phyloP scores from a whole-genome alignment of 2,888 invertebrate species.

The Drosophila infuscata region DNA sequence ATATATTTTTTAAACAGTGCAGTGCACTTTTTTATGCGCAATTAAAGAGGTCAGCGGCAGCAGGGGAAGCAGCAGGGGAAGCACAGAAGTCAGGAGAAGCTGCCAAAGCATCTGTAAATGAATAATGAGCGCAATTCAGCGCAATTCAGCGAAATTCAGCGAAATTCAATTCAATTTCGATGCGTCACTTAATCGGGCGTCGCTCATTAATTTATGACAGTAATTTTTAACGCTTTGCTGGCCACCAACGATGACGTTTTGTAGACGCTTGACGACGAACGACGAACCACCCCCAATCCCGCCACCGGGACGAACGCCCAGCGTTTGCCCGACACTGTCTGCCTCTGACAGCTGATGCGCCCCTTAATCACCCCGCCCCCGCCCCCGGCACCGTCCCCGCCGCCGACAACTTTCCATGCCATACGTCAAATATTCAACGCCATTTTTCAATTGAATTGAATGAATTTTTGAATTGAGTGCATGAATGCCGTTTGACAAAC shows the following conservation, averaged over 20 bases:
- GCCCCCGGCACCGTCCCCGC: too few relatives aligned
- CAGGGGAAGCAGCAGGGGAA: neutral
- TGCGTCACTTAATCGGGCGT: constrained; percentile 63
- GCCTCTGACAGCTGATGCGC: constrained; percentile 66
- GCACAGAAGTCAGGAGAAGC: constrained; percentile 4
- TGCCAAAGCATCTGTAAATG: constrained; percentile 70
- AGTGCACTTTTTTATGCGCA: constrained; percentile 53
- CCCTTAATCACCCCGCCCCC: constrained; percentile 12
- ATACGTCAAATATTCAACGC: constrained; percentile 72
- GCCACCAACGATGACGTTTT: constrained; percentile 33
- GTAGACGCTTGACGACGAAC: constrained; percentile 7
- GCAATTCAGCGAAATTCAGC: constrained; percentile 80
- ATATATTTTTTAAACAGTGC: constrained; percentile 17
- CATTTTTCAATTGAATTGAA: constrained; percentile 78
- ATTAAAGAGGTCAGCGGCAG: constrained; percentile 42
- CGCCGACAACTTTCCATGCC: constrained; percentile 22
- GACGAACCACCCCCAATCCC: neutral
- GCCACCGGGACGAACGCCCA: neutral
- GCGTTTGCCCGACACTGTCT: constrained; percentile 27
- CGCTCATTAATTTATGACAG: constrained; percentile 83
- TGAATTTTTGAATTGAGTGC: constrained; percentile 70
- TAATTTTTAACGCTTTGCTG: constrained; percentile 80
- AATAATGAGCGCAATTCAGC: constrained; percentile 81
- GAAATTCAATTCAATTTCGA: constrained; percentile 78
- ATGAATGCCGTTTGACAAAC: constrained; percentile 60